Evolutionary conservation across 1,140 invertebrate species (phyloP).

Genomic region (Drosophila busckii): DNA sequence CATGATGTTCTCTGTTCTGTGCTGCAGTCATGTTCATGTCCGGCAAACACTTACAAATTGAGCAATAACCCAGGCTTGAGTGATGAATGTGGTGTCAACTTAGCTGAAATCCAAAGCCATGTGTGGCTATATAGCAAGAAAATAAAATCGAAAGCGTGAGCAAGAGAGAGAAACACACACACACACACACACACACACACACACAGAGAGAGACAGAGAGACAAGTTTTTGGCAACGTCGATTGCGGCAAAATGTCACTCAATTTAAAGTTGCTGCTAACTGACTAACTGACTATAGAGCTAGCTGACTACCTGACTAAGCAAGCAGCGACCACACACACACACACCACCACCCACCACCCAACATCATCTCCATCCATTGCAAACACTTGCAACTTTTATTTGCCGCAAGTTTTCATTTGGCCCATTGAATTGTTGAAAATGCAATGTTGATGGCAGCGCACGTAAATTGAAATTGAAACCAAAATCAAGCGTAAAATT

Average conservation of each 20-base stretch:
- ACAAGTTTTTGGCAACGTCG: constrained; percentile 55
- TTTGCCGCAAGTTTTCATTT: constrained; percentile 51
- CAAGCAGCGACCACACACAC: not conserved
- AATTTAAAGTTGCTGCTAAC: constrained; percentile 61
- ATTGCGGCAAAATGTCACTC: constrained; percentile 71
- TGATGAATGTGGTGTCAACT: constrained; percentile 28
- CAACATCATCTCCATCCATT: constrained; percentile 8
- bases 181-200: too few species aligned
- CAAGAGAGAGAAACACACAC: not conserved
- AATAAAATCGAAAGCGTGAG: not conserved
- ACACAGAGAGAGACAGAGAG: not conserved
- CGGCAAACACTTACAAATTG: constrained; percentile 26
- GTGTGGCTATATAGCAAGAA: not conserved
- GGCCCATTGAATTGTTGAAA: constrained; percentile 33
- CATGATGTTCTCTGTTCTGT: constrained; percentile 5
- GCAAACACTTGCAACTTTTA: constrained; percentile 54
- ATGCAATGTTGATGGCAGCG: constrained; percentile 19
- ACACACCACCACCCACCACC: not conserved
- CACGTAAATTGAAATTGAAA: constrained; percentile 64
- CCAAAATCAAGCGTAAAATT: constrained; percentile 72
- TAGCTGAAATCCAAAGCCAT: constrained; percentile 11
- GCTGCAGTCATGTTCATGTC: not conserved
- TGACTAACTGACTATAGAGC: constrained; percentile 30
- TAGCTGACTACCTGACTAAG: constrained; percentile 6
- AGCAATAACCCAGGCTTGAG: constrained; percentile 18